Base-by-base conservation (phyloP, 2,888 invertebrate species). In the Xanthorhoe designata region DNA sequence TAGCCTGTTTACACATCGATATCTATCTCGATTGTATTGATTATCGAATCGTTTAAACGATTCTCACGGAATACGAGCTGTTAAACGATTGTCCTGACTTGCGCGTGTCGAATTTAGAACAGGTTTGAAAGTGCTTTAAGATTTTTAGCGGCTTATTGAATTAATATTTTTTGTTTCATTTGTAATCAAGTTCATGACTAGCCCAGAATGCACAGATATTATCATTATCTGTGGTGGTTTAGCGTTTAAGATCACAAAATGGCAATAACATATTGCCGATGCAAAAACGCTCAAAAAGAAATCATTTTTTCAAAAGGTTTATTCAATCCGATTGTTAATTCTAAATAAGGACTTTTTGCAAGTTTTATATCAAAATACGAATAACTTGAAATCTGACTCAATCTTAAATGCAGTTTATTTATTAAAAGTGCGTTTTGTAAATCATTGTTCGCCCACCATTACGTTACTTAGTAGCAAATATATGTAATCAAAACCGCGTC, bases 11-110 rank as follows among this genome's bases (percentile, higher is more conserved):
- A 63, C 67, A 56, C 32, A 60, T 60, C 56, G 66, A 67, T 63
- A 56, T 47, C 38, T 24, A 66, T 66, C 66, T 58, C 73, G 68
- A 75, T 75, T 74, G 70, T 75, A 68, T 72, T 69, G 71, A 73
- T 68, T 70, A 72, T 74, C 69, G 68, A 77, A 78, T 76, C 68
- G 77, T 75, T 78, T 72, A 70, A 69, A 71, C 75, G 77, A 78
- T 78, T 77, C 76, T 73, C 75, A 75, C 71, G 74, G 64, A 68
- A 69, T 72, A 70, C 71, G 70, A 74, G 54, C 69, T 67, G 72
- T 72, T 72, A 57, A 64, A 68, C 68, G 64, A 66, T 66, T 66
- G 68, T 65, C 58, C 64, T 53, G 60, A 49, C 49, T 32, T 42
- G 47, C 17, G 68, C 54, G 57, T 64, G 57, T 61, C 57, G 68